Conservation (phyloP, 2,113 vertebrate genomes). For the Anoura caudifer region DNA sequence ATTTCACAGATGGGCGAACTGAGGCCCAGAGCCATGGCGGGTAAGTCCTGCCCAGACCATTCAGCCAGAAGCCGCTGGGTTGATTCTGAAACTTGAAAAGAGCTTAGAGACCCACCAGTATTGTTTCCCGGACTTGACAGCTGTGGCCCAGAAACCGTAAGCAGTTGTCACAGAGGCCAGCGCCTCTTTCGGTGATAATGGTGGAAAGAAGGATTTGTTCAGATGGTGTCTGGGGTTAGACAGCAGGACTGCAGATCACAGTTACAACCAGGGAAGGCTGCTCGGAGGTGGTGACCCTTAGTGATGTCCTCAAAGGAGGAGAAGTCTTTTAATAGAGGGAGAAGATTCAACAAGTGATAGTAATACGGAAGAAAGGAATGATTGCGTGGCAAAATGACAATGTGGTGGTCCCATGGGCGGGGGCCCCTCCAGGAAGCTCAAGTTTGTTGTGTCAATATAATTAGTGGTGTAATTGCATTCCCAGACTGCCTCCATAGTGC, state of each 20-base stretch:
- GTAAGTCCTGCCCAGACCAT: neutral
- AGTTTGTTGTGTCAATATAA: slow-evolving; percentile 69
- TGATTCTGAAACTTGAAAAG: neutral
- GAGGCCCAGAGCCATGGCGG: neutral
- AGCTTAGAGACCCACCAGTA: neutral
- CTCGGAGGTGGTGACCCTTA: neutral
- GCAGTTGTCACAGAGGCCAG: fast-evolving
- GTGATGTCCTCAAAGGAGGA: neutral
- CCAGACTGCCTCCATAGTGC: slow-evolving; percentile 54
- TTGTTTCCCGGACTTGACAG: neutral
- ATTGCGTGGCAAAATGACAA: neutral
- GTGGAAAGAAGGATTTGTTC: neutral
- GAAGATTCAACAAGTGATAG: slow-evolving; percentile 57
- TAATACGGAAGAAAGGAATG: slow-evolving; percentile 46
- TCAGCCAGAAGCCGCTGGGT: neutral
- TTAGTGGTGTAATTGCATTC: slow-evolving; percentile 73
- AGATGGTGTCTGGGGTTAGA: neutral
- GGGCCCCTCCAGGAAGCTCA: slow-evolving; percentile 46
- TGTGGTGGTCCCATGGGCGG: slow-evolving; percentile 24
- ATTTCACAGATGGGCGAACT: neutral
- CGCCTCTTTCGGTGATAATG: neutral
- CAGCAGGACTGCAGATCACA: neutral
- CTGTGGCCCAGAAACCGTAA: neutral
- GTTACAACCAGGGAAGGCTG: neutral
- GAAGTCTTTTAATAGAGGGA: neutral